phyloP scores from a whole-genome alignment of 2,797 vertebrate species.

The Knipowitschia caucasica region DNA sequence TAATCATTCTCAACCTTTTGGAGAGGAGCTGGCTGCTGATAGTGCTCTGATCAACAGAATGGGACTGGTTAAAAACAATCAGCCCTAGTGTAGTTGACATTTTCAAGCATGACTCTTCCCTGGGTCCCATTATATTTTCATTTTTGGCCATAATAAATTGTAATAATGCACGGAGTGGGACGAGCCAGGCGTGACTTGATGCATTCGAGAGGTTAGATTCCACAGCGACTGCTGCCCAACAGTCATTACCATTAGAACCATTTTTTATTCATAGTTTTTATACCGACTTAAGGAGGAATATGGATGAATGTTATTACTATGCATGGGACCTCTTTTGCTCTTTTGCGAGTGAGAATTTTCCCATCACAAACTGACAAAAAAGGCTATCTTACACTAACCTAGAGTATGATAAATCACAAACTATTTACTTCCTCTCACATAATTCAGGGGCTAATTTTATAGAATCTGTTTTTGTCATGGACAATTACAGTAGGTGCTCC shows the following conservation, averaged over 20 bases:
- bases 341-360: constrained; percentile 62
- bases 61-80: constrained; percentile 75
- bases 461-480: constrained; percentile 83
- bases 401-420: constrained; percentile 82
- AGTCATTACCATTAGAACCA: constrained; percentile 76
- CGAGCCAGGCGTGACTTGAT: constrained; percentile 69
- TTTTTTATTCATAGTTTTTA: constrained; percentile 83
- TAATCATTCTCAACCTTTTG: constrained; percentile 72
- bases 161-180: constrained; percentile 74
- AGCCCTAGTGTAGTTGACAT: constrained; percentile 75
- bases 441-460: constrained; percentile 80
- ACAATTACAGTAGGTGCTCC: constrained; percentile 77
- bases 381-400: constrained; percentile 71
- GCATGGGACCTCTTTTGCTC: constrained; percentile 64
- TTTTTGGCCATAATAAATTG: constrained; percentile 80
- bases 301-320: constrained; percentile 81
- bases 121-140: constrained; percentile 74
- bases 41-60: constrained; percentile 65
- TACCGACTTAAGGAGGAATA: constrained; percentile 75
- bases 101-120: constrained; percentile 79
- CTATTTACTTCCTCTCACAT: constrained; percentile 76
- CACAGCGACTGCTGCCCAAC: constrained; percentile 59
- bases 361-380: constrained; percentile 76
- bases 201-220: constrained; percentile 65
- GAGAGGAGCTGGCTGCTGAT: constrained; percentile 54